phyloP scores from a whole-genome alignment of 2,113 vertebrate genomes.

The Pogonocichla stellata region DNA sequence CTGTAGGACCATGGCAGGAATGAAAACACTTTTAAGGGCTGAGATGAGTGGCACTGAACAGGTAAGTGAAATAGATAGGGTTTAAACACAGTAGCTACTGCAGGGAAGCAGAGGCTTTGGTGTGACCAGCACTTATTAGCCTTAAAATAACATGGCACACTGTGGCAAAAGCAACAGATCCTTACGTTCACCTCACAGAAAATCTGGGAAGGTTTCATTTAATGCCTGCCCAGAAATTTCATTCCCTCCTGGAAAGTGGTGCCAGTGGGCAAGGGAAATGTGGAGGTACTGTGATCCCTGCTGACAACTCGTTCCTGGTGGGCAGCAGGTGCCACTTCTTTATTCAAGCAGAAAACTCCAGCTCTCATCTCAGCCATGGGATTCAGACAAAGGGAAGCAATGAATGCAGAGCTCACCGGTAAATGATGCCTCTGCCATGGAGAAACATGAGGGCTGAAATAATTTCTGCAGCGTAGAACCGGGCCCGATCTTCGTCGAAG shows the following conservation, averaged over 20 bases:
- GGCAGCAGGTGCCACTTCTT: neutral
- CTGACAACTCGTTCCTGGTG: neutral
- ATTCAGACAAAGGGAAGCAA: neutral
- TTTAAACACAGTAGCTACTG: neutral
- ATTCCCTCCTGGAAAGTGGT: neutral
- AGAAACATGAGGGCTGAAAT: conserved; percentile 97
- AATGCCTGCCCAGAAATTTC: neutral
- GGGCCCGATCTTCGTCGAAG: conserved; percentile 90
- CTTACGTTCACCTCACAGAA: neutral
- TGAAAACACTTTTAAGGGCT: neutral
- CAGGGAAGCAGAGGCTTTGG: neutral
- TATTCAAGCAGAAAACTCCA: neutral
- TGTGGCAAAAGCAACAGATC: neutral
- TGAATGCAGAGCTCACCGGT: conserved; percentile 80
- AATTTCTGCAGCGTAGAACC: conserved; percentile 96
- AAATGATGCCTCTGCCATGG: conserved; percentile 92
- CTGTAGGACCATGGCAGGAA: neutral
- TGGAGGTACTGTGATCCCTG: neutral
- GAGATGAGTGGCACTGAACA: neutral
- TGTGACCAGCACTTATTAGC: neutral
- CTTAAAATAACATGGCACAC: neutral
- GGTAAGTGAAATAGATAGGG: neutral
- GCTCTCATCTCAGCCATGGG: neutral
- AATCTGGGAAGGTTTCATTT: neutral
- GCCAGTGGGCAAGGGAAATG: neutral